Conservation (phyloP, 1,140 invertebrate species). For the Macrocentrus cingulum region DNA sequence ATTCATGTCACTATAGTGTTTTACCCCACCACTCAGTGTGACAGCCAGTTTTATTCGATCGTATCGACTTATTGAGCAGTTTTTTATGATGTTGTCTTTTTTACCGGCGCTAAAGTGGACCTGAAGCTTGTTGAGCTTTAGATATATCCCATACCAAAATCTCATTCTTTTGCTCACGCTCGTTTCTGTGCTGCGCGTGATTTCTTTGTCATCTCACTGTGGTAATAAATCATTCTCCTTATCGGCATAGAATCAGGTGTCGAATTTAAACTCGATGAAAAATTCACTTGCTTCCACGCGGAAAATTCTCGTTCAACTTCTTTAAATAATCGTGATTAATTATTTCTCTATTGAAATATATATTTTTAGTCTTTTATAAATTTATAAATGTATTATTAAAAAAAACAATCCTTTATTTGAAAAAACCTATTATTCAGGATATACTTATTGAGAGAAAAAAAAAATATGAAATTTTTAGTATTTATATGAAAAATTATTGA, state of each 20-base stretch:
- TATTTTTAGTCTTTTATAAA: too few species aligned
- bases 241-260: slow-evolving; percentile 27
- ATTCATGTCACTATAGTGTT: neutral
- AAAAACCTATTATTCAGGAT: too few species aligned
- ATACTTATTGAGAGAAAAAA: too few species aligned
- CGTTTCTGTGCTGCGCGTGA: too few species aligned
- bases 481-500: too few species aligned
- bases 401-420: too few species aligned
- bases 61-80: slow-evolving; percentile 17
- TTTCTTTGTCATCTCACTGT: too few species aligned
- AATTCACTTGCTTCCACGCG: slow-evolving; percentile 18
- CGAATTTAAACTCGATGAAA: slow-evolving; percentile 19
- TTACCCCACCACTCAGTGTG: neutral
- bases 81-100: slow-evolving; percentile 18
- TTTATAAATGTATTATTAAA: too few species aligned
- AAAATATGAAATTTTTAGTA: too few species aligned
- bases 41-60: slow-evolving; percentile 7
- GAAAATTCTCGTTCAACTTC: neutral
- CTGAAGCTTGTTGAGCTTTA: slow-evolving; percentile 7
- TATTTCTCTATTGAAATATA: slow-evolving; percentile 19
- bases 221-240: too few species aligned
- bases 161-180: slow-evolving; percentile 5
- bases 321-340: neutral
- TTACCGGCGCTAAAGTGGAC: slow-evolving; percentile 6
- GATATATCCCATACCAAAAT: slow-evolving; percentile 19